phyloP scores from a whole-genome alignment of 2,113 vertebrate genomes.

The Pituophis catenifer region DNA sequence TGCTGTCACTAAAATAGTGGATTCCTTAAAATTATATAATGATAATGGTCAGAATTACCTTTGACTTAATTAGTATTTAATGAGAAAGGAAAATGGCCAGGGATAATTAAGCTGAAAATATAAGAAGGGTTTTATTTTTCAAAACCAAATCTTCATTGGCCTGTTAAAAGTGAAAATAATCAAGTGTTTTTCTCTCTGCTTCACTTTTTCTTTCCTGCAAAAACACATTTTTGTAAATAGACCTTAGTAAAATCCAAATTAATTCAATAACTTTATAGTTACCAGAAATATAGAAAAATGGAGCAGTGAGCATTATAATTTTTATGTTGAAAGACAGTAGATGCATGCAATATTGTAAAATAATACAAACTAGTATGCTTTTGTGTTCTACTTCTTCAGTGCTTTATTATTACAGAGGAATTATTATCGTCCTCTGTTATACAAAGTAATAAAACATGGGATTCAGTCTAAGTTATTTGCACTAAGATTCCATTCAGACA shows the following conservation, averaged over 20 bases:
- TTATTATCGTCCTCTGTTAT: too few species aligned
- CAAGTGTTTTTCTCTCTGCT: not conserved
- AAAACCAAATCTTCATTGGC: not conserved
- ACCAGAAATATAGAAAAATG: not conserved
- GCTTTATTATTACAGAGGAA: not conserved
- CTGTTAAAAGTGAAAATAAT: not conserved
- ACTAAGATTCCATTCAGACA: not conserved
- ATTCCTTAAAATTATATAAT: not conserved
- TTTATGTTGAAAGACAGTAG: not conserved
- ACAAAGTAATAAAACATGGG: not conserved
- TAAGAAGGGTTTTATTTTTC: not conserved
- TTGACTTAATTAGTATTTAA: not conserved
- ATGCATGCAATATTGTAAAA: not conserved
- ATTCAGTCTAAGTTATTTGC: not conserved
- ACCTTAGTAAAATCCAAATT: not conserved
- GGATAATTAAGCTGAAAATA: conserved; percentile 2
- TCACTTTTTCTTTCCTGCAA: too few species aligned
- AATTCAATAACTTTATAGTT: not conserved
- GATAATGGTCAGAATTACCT: not conserved
- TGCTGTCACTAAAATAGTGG: not conserved
- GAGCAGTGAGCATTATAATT: not conserved
- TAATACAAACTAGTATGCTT: not conserved
- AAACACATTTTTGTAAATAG: not conserved
- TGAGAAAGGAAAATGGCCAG: conserved; percentile 3
- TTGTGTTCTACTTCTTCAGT: not conserved